These are phyloP conservation scores for Drosophila gunungcola DNA, from an alignment of 1,140 invertebrate species.

Conservation along the genomic window DNA sequence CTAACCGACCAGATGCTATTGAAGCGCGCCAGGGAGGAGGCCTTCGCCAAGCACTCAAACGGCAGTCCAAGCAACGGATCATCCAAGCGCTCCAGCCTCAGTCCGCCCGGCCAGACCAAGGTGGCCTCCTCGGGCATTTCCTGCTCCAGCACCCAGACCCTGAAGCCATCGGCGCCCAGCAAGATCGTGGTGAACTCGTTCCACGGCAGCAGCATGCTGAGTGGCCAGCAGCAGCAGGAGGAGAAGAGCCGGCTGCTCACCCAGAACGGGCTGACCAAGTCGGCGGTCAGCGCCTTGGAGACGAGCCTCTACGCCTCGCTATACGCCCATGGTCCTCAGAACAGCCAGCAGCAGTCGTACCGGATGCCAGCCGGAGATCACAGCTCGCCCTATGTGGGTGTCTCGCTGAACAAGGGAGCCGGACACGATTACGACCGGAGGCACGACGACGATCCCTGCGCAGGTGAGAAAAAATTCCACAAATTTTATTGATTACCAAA, in stretches of 20 bases:
- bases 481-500: no score
- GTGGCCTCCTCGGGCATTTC: conserved; percentile 22
- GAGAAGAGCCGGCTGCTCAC: conserved; percentile 75
- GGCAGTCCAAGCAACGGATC: conserved; percentile 22
- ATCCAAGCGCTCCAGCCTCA: conserved; percentile 50
- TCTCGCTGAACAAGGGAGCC: conserved; percentile 63
- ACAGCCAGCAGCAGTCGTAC: conserved; percentile 20
- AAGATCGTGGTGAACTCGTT: conserved; percentile 84
- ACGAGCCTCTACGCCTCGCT: conserved; percentile 77
- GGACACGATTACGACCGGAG: conserved; percentile 34
- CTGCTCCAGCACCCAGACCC: conserved; percentile 46
- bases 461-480: conserved; percentile 29
- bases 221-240: conserved; percentile 68
- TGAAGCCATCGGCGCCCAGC: conserved; percentile 51
- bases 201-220: conserved; percentile 79
- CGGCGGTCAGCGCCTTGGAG: conserved; percentile 73
- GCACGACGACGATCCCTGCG: conserved; percentile 76
- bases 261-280: conserved; percentile 80
- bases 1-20: conserved; percentile 81
- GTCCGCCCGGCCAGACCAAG: conserved; percentile 28
- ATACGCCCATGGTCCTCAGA: conserved; percentile 52
- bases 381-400: conserved; percentile 56
- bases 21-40: conserved; percentile 80
- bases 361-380: conserved; percentile 53
- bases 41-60: conserved; percentile 40